Conservation (phyloP, 2,797 vertebrate genomes). For the Aeoliscus strigatus region DNA sequence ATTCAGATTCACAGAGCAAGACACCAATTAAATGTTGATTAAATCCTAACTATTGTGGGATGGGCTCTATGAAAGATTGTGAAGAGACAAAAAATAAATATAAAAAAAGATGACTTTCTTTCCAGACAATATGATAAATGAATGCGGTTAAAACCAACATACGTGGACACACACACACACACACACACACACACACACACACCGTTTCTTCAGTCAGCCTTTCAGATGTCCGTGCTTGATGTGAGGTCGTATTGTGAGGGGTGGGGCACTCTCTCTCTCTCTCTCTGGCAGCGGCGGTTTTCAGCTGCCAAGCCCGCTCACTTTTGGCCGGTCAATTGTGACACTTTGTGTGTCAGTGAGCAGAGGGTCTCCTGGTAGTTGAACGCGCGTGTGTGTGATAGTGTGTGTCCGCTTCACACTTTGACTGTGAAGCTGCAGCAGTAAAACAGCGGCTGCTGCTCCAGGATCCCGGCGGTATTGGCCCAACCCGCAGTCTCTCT, state of each 20-base stretch:
- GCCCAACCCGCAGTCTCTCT: constrained; percentile 87
- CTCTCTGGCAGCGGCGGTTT: constrained; percentile 40
- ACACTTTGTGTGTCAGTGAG: constrained; percentile 88
- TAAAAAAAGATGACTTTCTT: constrained; percentile 8
- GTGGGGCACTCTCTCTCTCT: constrained; percentile 23
- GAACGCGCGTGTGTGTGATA: constrained; percentile 50
- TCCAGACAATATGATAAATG: constrained; percentile 52
- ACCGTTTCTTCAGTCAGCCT: constrained; percentile 21
- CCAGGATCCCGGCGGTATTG: constrained; percentile 81
- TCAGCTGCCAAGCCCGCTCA: constrained; percentile 76
- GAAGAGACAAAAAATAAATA: constrained; percentile 42
- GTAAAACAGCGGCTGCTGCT: constrained; percentile 77
- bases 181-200: constrained; percentile 10
- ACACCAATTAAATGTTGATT: constrained; percentile 78
- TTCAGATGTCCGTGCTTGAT: constrained; percentile 50
- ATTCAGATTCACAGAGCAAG: constrained; percentile 72
- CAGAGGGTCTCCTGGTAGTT: constrained; percentile 78
- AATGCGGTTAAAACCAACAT: constrained; percentile 54
- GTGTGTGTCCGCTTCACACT: constrained; percentile 84
- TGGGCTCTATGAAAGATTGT: constrained; percentile 40
- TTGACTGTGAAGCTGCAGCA: constrained; percentile 84
- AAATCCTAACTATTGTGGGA: constrained; percentile 74
- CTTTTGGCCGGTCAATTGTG: constrained; percentile 87
- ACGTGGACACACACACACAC: constrained; percentile 15
- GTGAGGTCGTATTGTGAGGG: constrained; percentile 34